Conservation (phyloP, 2,888 invertebrate genomes). For the Drosophila koepferae region DNA sequence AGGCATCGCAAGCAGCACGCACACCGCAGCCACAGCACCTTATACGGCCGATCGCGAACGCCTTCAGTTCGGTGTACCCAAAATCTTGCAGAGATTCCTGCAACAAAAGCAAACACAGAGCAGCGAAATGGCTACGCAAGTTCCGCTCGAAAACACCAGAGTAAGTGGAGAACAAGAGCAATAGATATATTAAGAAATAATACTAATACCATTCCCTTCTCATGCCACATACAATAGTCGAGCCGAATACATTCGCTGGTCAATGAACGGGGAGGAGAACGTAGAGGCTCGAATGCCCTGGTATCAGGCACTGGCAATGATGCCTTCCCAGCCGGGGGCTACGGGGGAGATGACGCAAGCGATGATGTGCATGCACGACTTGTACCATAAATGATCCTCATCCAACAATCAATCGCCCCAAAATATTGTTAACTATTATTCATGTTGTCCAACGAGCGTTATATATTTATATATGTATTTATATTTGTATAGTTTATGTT, state of each 20-base stretch:
- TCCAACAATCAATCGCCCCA: neutral
- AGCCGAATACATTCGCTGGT: constrained; percentile 63
- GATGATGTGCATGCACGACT: constrained; percentile 81
- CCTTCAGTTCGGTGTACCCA: constrained; percentile 66
- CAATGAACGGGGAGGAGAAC: constrained; percentile 39
- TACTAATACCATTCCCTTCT: neutral
- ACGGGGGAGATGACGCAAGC: constrained; percentile 69
- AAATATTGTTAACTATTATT: neutral
- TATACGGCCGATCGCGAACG: constrained; percentile 48
- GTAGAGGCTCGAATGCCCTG: constrained; percentile 50
- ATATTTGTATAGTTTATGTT: constrained; percentile 5
- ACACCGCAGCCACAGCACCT: constrained; percentile 55
- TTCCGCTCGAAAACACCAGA: constrained; percentile 73
- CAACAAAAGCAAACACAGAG: constrained; percentile 53
- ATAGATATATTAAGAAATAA: neutral
- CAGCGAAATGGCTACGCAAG: constrained; percentile 64
- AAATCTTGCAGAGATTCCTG: constrained; percentile 66
- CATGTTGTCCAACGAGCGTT: neutral
- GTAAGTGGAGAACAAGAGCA: constrained; percentile 48
- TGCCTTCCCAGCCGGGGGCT: constrained; percentile 59
- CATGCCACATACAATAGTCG: constrained; percentile 42
- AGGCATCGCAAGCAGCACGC: constrained; percentile 36
- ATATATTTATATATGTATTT: constrained; percentile 10
- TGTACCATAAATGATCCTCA: constrained; percentile 74
- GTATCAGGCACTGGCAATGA: constrained; percentile 70